A percentile compares a stretch with the other conserved stretches of the same genome.
phyloP scores from a whole-genome alignment of 2,888 invertebrate genomes.

The Platycnemis pennipes region DNA sequence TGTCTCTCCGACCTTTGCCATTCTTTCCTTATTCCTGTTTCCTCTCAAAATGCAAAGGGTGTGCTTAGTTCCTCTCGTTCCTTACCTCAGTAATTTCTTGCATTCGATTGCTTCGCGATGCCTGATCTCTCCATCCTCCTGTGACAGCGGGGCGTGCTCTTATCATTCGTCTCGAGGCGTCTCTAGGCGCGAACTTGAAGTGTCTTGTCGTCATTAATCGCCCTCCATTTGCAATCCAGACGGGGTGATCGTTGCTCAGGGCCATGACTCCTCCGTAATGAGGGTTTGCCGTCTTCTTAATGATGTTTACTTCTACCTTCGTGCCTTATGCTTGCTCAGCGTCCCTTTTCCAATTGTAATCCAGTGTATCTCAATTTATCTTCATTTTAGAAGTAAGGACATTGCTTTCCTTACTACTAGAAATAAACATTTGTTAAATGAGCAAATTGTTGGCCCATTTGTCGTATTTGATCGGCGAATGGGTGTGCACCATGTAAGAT shows the following conservation, averaged over 20 bases:
- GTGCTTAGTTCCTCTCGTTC: no score
- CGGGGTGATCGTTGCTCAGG: not conserved
- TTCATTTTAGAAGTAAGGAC: no score
- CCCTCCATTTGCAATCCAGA: conserved; percentile 6
- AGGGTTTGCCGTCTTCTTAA: conserved; percentile 2
- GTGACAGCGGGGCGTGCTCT: not conserved
- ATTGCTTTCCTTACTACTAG: no score
- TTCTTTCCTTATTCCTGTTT: no score
- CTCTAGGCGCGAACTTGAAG: not conserved
- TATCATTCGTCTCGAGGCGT: not conserved
- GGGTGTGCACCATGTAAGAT: no score
- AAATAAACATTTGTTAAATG: no score
- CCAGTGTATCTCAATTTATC: no score
- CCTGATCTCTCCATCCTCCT: not conserved
- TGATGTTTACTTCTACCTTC: not conserved
- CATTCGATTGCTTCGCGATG: not conserved
- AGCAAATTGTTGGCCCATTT: no score
- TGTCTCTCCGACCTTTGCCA: no score
- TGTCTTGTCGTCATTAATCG: not conserved
- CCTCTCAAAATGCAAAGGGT: no score
- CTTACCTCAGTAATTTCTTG: not conserved
- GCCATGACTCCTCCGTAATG: not conserved
- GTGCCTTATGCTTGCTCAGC: not conserved
- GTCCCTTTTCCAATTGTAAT: no score
- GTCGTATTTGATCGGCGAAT: no score